Evolutionary conservation across 2,113 vertebrate species (phyloP).

Genomic region (Petrocephalus zakoni): DNA sequence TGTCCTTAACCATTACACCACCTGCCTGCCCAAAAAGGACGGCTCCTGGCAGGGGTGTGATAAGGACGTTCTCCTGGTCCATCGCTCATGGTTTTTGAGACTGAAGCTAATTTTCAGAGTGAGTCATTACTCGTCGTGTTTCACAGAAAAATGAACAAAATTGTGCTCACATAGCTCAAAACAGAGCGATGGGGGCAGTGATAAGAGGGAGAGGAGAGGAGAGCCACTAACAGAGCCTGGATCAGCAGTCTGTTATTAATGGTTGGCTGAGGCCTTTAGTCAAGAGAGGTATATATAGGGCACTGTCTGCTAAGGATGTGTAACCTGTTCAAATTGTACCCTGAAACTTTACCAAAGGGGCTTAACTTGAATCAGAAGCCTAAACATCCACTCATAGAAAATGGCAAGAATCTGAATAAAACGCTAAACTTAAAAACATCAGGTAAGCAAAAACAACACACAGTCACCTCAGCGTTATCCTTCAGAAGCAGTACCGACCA

Average conservation of each 20-base stretch:
- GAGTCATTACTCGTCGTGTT: background rate
- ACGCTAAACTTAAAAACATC: background rate
- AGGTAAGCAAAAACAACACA: background rate
- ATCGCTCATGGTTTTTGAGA: background rate
- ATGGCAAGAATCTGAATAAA: background rate
- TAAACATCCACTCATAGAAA: background rate
- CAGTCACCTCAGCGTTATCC: background rate
- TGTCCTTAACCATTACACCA: too few relatives aligned
- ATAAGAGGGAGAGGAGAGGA: background rate
- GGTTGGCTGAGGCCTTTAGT: background rate
- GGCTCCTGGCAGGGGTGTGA: too few relatives aligned
- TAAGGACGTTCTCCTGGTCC: background rate
- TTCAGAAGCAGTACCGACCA: background rate
- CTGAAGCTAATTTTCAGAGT: background rate
- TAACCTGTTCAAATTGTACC: background rate
- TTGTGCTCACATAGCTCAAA: background rate
- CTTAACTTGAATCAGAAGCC: background rate
- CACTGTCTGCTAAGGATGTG: background rate
- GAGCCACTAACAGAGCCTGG: background rate
- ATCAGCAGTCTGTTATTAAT: background rate
- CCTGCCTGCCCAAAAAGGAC: too few relatives aligned
- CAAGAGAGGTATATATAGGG: background rate
- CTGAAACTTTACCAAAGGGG: background rate
- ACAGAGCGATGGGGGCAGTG: background rate
- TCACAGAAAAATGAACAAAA: background rate